Evolutionary conservation across 1,140 invertebrate genomes (phyloP).

Genomic region (Epicauta chinensis): DNA sequence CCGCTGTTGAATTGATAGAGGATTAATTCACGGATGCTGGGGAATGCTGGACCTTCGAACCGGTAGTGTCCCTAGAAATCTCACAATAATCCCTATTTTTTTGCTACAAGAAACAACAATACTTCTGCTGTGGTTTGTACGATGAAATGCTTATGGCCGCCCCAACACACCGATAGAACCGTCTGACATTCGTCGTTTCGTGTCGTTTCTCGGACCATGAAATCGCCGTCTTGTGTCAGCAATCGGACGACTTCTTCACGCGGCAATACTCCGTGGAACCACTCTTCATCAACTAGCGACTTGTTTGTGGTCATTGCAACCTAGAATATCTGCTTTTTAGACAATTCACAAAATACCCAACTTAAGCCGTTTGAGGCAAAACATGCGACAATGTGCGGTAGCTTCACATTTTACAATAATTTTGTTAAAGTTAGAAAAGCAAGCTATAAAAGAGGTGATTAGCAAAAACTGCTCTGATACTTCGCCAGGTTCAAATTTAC

Average conservation of each 20-base stretch:
- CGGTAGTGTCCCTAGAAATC: conserved; percentile 73
- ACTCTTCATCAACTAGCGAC: conserved; percentile 80
- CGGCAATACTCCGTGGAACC: conserved; percentile 96
- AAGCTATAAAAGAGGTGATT: too few relatives aligned
- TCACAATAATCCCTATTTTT: background rate
- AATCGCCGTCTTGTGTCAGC: conserved; percentile 84
- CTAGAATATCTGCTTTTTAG: conserved; percentile 21
- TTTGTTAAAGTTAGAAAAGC: too few relatives aligned
- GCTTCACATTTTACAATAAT: too few relatives aligned
- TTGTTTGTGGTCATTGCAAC: conserved; percentile 45
- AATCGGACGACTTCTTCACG: conserved; percentile 92
- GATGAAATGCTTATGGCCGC: conserved; percentile 94
- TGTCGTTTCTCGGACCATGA: conserved; percentile 90
- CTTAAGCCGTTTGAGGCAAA: too few relatives aligned
- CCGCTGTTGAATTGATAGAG: conserved; percentile 78
- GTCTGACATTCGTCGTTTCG: conserved; percentile 88
- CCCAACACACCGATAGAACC: conserved; percentile 93
- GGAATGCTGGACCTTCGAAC: conserved; percentile 90
- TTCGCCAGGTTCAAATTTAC: background rate
- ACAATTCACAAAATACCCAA: too few relatives aligned
- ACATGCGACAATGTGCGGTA: too few relatives aligned
- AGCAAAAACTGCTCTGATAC: too few relatives aligned
- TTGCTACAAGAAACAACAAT: conserved; percentile 17
- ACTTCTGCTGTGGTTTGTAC: conserved; percentile 90
- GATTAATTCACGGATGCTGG: conserved; percentile 87